Evolutionary conservation across 2,888 invertebrate species (phyloP), one percentile per base, ranked within the genome.

Genomic region (Eucera pruinosa): DNA sequence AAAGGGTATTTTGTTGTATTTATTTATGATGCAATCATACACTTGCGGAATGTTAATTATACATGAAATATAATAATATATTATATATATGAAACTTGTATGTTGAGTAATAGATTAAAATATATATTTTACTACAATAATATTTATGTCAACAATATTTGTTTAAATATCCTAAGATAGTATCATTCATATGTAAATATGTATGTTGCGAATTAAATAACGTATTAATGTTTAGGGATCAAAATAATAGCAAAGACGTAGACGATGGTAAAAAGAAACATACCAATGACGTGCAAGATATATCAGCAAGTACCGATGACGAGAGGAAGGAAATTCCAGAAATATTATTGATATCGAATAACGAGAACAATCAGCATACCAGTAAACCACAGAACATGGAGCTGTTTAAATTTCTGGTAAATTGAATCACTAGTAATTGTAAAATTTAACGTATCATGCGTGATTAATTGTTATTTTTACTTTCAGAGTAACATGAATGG

Each of bases 361-460:
- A 73, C n/a, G 81, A 81, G 6, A 75, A 82, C 39, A 54, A 79
- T 33, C 69, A 81, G 39, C 75, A 70, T 18, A 77, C 71, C 18
- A 76, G 78, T 47, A 77, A 77, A 47, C 61, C 73, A 11, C 84
- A 68, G 43, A 84, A 84, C 43, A 52, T 87, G 20, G 80, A 80
- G 15, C 65, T 86, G 66, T 80, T 85, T 52, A 85, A 88, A 67
- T 76, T 88, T 66, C 78, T 89, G 89, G 89, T 88, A 74, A 83
- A 47, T 39, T 18, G 0, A 48, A 54, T 13, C 2, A 9, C 11
- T 4, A 15, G 39, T 30, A 23, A 66, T 54, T 47, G 7, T 25
- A 15, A 1, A 2, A 15, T 15, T 18, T 2, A 2, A n/a, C 9
- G 18, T 27, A 11, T 7, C 0, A 6, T 23, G 2, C 0, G 15